Percentiles rank a stretch among this genome's conserved stretches.
phyloP scores from a whole-genome alignment of 2,888 invertebrate genomes.

The Escarpia spicata region DNA sequence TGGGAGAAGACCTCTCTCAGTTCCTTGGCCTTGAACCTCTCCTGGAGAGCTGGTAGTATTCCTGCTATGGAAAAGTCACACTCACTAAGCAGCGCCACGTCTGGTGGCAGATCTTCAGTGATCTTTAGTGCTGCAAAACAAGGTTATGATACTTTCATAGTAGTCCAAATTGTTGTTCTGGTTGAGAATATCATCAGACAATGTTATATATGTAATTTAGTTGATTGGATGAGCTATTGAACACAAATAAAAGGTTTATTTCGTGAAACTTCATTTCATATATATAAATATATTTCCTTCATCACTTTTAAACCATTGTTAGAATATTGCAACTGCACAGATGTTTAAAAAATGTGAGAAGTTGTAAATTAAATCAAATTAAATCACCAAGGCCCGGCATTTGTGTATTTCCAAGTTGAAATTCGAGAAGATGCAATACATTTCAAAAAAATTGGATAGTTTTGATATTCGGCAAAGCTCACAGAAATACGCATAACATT shows the following conservation, averaged over 20 bases:
- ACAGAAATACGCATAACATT: too few species aligned
- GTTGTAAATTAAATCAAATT: too few species aligned
- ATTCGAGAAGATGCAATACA: too few species aligned
- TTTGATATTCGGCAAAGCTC: too few species aligned
- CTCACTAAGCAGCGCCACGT: neutral
- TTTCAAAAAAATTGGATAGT: too few species aligned
- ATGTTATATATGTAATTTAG: neutral
- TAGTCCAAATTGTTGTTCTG: neutral
- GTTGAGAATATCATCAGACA: neutral
- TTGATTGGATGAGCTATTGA: too few species aligned
- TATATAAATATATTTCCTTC: too few species aligned
- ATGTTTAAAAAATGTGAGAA: neutral
- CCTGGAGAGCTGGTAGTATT: neutral
- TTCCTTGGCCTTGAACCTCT: neutral
- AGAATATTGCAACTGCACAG: neutral
- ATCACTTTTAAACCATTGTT: neutral
- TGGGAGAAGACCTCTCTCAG: neutral
- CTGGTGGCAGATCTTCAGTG: neutral
- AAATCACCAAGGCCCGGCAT: too few species aligned
- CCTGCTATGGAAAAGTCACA: neutral
- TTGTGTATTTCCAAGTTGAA: too few species aligned
- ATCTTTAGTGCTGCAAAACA: neutral
- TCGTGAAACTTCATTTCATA: neutral
- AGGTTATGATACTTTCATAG: neutral
- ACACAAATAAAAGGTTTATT: too few species aligned